Conservation (phyloP, 2,113 vertebrate genomes). For the Emydocephalus ijimae region DNA sequence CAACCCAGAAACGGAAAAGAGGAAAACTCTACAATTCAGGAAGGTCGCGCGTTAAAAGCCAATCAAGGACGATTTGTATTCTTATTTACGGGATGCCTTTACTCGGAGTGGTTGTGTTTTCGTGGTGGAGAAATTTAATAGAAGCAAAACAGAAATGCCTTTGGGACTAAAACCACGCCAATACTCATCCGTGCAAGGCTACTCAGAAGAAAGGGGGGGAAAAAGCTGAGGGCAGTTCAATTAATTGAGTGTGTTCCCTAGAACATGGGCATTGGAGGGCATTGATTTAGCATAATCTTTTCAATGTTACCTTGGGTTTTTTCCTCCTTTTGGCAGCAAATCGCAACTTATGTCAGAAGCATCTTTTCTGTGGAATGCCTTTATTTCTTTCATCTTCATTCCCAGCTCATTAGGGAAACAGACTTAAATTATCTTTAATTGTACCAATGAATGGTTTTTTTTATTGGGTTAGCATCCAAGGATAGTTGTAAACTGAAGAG, state of each 20-base stretch:
- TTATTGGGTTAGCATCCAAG: background rate
- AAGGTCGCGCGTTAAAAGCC: background rate
- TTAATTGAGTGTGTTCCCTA: background rate
- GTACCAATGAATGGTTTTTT: background rate
- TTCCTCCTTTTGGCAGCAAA: background rate
- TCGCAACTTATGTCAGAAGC: background rate
- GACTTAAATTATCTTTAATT: background rate
- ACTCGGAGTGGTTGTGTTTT: background rate
- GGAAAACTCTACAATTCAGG: background rate
- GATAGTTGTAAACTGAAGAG: background rate
- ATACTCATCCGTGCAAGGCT: background rate
- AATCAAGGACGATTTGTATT: background rate
- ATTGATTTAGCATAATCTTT: background rate
- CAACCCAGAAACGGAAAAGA: slow-evolving; percentile 31
- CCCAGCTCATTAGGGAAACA: background rate
- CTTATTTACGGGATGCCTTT: background rate
- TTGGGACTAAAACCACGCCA: background rate
- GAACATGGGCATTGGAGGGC: background rate
- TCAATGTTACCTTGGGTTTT: background rate
- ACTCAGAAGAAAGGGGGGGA: background rate
- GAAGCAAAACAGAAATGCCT: background rate
- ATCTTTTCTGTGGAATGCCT: background rate
- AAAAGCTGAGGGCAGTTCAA: background rate
- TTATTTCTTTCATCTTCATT: background rate
- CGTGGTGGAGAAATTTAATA: background rate